phyloP scores from a whole-genome alignment of 2,888 invertebrate genomes.

The Koerneria pararmatus region DNA sequence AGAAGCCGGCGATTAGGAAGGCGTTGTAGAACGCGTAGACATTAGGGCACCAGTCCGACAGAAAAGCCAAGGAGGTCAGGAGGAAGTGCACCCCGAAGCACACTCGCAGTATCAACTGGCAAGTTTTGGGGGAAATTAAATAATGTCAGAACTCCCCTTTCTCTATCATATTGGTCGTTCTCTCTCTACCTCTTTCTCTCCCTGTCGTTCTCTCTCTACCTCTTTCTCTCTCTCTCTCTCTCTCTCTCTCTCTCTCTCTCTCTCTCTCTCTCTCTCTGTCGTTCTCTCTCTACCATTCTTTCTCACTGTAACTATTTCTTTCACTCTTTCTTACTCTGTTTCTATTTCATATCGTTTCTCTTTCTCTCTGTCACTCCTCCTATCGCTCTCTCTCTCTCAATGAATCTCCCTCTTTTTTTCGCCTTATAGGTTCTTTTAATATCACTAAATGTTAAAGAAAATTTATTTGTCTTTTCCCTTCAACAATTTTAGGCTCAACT shows the following conservation, averaged over 20 bases:
- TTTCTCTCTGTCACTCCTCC: not conserved
- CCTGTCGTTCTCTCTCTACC: no score
- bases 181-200: no score
- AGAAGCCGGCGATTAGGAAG: slow-evolving; percentile 21
- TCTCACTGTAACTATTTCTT: not conserved
- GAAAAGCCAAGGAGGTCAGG: slow-evolving; percentile 11
- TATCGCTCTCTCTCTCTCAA: not conserved
- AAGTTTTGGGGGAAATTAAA: no score
- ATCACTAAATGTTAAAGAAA: no score
- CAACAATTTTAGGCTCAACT: no score
- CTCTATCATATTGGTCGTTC: no score
- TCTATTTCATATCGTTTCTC: not conserved
- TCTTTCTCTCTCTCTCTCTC: no score
- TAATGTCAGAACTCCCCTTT: no score
- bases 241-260: slow-evolving; percentile 17
- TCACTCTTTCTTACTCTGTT: not conserved
- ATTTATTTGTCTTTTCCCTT: no score
- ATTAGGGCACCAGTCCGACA: slow-evolving; percentile 18
- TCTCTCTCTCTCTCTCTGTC: slow-evolving; percentile 11
- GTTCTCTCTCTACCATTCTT: slow-evolving; percentile 7
- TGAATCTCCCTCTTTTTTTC: slow-evolving; percentile 4
- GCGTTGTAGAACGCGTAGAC: slow-evolving; percentile 23
- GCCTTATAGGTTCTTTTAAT: no score
- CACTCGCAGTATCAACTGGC: slow-evolving; percentile 8
- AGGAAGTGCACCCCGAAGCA: slow-evolving; percentile 17